Percentiles rank a stretch among this genome's conserved stretches.
Conservation (phyloP, 2,797 vertebrate species). For the Tiaroga cobitis region DNA sequence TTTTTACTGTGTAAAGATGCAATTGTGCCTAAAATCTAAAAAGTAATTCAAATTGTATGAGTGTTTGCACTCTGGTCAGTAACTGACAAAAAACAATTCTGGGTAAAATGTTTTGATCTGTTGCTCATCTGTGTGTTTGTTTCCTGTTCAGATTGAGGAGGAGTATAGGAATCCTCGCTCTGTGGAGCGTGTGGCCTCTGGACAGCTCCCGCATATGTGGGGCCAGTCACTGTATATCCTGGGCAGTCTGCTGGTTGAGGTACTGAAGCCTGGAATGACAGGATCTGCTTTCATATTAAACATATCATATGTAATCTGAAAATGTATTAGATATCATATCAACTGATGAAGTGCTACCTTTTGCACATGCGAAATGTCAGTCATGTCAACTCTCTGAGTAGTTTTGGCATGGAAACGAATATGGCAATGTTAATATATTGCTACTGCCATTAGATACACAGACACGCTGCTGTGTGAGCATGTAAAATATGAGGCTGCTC, state of each 20-base stretch:
- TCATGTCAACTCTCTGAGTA: background rate
- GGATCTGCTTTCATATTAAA: background rate
- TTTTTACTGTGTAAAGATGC: background rate
- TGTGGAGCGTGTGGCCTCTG: constrained; percentile 87
- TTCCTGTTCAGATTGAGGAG: constrained; percentile 85
- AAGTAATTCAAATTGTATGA: background rate
- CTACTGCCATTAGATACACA: background rate
- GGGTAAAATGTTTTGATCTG: background rate
- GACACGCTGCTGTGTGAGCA: background rate
- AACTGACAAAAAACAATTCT: background rate
- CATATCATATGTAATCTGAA: background rate
- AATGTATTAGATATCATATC: background rate
- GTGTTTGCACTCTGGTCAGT: background rate
- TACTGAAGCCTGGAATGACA: constrained; percentile 64
- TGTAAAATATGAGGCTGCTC: background rate
- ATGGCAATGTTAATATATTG: background rate
- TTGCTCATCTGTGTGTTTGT: constrained; percentile 17
- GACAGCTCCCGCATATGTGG: constrained; percentile 97
- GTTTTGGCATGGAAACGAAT: background rate
- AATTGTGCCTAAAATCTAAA: background rate
- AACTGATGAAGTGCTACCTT: background rate
- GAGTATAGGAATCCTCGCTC: constrained; percentile 92
- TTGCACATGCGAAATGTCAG: background rate
- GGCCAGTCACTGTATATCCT: constrained; percentile 95
- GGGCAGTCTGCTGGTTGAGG: constrained; percentile 91